phyloP scores from a whole-genome alignment of 1,140 invertebrate genomes.

The Caenorhabditis briggsae region DNA sequence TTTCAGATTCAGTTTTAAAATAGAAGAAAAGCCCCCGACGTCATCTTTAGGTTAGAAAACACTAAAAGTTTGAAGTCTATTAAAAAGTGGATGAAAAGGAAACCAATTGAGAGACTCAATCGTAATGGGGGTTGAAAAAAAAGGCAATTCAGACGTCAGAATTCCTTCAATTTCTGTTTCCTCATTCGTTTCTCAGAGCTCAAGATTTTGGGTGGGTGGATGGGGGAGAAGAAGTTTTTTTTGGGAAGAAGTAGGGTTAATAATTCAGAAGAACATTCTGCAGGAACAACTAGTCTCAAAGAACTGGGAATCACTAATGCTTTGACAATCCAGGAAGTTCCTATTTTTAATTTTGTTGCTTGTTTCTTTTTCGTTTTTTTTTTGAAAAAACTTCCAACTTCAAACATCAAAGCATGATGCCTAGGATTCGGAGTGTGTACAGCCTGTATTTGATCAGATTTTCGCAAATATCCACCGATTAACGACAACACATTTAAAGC shows the following conservation, averaged over 20 bases:
- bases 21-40: too few species aligned
- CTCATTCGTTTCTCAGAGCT: neutral
- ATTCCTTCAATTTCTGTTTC: slow-evolving; percentile 13
- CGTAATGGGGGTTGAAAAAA: neutral
- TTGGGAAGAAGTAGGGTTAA: neutral
- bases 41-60: too few species aligned
- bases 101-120: too few species aligned
- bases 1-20: neutral
- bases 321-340: neutral
- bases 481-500: neutral
- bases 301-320: neutral
- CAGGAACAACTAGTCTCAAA: neutral
- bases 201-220: neutral
- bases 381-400: neutral
- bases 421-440: neutral
- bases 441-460: slow-evolving; percentile 47
- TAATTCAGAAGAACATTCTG: neutral
- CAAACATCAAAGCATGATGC: slow-evolving; percentile 42
- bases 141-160: slow-evolving; percentile 38
- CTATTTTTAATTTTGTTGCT: slow-evolving; percentile 5
- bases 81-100: neutral
- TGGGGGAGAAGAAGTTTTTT: neutral
- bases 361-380: neutral
- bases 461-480: slow-evolving; percentile 37
- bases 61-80: neutral